Conservation (phyloP, 2,113 vertebrate species). For the Promerops cafer region DNA sequence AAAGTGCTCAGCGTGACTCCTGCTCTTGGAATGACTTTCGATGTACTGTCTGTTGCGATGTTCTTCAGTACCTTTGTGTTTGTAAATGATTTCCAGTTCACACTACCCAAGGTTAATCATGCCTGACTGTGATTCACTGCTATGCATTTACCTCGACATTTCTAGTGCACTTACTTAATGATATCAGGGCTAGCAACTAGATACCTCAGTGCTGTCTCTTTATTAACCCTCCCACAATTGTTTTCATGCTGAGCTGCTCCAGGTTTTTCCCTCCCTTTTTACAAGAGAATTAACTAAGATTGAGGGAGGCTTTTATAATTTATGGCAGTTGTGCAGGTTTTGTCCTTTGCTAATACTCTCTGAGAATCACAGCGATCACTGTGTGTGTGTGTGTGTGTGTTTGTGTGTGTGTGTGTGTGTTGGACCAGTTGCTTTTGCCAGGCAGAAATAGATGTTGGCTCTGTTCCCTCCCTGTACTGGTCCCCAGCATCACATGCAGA, state of each 20-base stretch:
- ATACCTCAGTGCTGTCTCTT: slow-evolving; percentile 7
- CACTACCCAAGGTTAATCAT: slow-evolving; percentile 48
- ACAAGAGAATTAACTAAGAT: slow-evolving; percentile 51
- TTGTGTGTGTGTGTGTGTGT: not conserved
- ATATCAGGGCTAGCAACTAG: slow-evolving; percentile 28
- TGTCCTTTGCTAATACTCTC: slow-evolving; percentile 8
- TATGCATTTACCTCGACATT: slow-evolving; percentile 37
- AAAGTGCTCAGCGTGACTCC: not conserved
- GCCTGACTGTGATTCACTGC: slow-evolving; percentile 56
- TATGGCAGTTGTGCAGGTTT: slow-evolving; percentile 47
- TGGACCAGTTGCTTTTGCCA: not conserved
- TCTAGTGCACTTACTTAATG: slow-evolving; percentile 50
- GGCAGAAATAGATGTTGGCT: not conserved
- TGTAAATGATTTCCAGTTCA: slow-evolving; percentile 49
- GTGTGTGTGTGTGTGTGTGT: not conserved
- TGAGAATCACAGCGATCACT: accelerated
- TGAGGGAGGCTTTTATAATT: slow-evolving; percentile 53
- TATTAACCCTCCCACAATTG: slow-evolving; percentile 55
- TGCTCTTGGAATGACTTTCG: not conserved
- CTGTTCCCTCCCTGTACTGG: not conserved
- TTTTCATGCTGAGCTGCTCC: slow-evolving; percentile 56
- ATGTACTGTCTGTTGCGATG: not conserved
- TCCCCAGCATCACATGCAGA: not conserved
- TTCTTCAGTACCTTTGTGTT: slow-evolving; percentile 37
- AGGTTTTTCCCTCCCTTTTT: slow-evolving; percentile 47